These are phyloP conservation scores for Heliconius ismenius DNA, from an alignment of 2,888 invertebrate genomes.

Conservation along the genomic window DNA sequence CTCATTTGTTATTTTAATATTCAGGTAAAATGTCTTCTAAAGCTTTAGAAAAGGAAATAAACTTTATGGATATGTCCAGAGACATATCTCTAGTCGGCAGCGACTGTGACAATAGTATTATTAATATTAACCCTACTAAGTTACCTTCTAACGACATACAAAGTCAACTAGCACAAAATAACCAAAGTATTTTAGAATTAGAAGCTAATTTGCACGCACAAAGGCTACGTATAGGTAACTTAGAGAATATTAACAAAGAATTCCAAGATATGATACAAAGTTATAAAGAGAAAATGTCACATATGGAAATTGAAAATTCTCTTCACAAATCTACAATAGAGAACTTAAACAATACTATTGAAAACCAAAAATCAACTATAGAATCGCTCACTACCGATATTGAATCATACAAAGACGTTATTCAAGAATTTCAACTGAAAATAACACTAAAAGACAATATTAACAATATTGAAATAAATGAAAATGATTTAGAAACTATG, in stretches of 20 bases:
- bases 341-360: conserved; percentile 61
- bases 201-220: conserved; percentile 57
- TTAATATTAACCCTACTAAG: conserved; percentile 47
- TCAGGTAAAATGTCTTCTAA: conserved; percentile 53
- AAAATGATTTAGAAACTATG: conserved; percentile 59
- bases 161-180: conserved; percentile 56
- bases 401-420: conserved; percentile 59
- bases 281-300: conserved; percentile 55
- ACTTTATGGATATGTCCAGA: conserved; percentile 65
- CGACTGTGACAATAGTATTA: conserved; percentile 60
- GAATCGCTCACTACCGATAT: conserved; percentile 58
- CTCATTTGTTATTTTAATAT: conserved; percentile 33
- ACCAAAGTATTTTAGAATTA: conserved; percentile 57
- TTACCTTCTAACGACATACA: conserved; percentile 52
- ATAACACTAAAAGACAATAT: conserved; percentile 54
- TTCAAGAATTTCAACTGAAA: conserved; percentile 65
- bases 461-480: conserved; percentile 50
- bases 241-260: conserved; percentile 60
- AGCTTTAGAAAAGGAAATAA: conserved; percentile 52
- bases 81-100: conserved; percentile 66
- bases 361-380: conserved; percentile 58
- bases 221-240: conserved; percentile 55
- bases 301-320: conserved; percentile 60
- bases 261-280: conserved; percentile 53
- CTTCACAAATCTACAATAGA: conserved; percentile 60